Percentiles rank a stretch among this genome's conserved stretches.
Evolutionary conservation across 2,113 vertebrate genomes (phyloP).

Genomic region (Perca fluviatilis): DNA sequence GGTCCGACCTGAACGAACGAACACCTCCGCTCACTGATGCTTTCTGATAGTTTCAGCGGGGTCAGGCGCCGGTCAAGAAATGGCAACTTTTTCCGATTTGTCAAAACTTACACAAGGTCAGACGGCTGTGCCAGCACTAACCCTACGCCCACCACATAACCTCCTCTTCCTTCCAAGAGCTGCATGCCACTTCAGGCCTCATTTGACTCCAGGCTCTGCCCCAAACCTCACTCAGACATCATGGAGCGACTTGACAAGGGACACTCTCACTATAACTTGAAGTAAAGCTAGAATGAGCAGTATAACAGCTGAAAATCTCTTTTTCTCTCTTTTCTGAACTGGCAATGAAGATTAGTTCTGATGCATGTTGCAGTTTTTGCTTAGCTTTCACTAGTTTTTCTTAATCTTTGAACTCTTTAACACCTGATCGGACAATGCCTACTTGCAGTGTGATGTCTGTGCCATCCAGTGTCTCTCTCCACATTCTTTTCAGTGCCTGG

Average conservation of each 20-base stretch:
- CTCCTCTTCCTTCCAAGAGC: constrained; percentile 46
- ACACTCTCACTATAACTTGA: not conserved
- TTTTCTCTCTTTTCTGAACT: not conserved
- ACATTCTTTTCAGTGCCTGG: constrained; percentile 35
- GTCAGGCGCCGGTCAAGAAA: constrained; percentile 58
- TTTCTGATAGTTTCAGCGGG: constrained; percentile 57
- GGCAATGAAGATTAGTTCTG: not conserved
- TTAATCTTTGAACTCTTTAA: constrained; percentile 19
- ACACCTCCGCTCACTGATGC: constrained; percentile 64
- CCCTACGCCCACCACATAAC: constrained; percentile 22
- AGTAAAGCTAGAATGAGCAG: not conserved
- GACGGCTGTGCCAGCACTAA: constrained; percentile 20
- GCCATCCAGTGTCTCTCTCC: constrained; percentile 36
- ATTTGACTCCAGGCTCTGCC: constrained; percentile 11
- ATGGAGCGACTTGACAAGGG: constrained; percentile 15
- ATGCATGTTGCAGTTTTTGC: not conserved
- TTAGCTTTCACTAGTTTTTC: not conserved
- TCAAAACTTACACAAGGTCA: constrained; percentile 29
- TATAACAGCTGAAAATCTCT: not conserved
- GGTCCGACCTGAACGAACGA: constrained; percentile 54
- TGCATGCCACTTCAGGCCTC: not conserved
- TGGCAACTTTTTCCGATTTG: constrained; percentile 41
- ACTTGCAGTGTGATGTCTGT: not conserved
- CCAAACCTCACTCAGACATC: constrained; percentile 29
- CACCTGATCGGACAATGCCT: constrained; percentile 7